Evolutionary conservation across 2,113 vertebrate genomes (phyloP).

Genomic region (Electrona antarctica): DNA sequence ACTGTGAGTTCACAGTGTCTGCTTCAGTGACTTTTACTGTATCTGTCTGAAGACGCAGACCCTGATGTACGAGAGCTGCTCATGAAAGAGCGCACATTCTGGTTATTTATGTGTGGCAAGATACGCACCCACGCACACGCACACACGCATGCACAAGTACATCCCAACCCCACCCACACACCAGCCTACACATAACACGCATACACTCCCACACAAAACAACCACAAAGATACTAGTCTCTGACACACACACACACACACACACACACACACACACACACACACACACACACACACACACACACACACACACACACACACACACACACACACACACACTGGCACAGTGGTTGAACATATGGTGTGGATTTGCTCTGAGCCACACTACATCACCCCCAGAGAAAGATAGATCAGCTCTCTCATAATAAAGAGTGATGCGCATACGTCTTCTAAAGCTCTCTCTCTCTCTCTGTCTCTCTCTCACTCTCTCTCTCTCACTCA

Average conservation of each 20-base stretch:
- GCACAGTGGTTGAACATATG: constrained; percentile 54
- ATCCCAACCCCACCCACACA: neutral
- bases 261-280: neutral
- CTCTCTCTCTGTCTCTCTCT: constrained; percentile 9
- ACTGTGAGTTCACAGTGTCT: constrained; percentile 7
- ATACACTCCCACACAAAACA: neutral
- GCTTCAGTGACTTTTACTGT: constrained; percentile 3
- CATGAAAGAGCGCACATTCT: constrained; percentile 19
- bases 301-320: constrained; percentile 43
- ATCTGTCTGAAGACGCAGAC: constrained; percentile 1
- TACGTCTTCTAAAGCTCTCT: neutral
- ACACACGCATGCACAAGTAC: neutral
- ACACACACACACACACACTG: constrained; percentile 13
- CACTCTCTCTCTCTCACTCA: constrained; percentile 6
- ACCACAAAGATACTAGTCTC: too few species aligned
- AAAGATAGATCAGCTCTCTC: constrained; percentile 61
- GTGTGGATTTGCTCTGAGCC: constrained; percentile 43
- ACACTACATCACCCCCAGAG: constrained; percentile 32
- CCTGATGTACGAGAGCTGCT: constrained; percentile 28
- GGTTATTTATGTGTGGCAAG: constrained; percentile 15
- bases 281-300: constrained; percentile 35
- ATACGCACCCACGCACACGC: neutral
- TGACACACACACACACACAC: too few species aligned
- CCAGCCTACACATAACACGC: neutral
- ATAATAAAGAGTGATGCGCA: constrained; percentile 28